Conservation (phyloP, 1,140 invertebrate genomes). For the Hycleus phaleratus region DNA sequence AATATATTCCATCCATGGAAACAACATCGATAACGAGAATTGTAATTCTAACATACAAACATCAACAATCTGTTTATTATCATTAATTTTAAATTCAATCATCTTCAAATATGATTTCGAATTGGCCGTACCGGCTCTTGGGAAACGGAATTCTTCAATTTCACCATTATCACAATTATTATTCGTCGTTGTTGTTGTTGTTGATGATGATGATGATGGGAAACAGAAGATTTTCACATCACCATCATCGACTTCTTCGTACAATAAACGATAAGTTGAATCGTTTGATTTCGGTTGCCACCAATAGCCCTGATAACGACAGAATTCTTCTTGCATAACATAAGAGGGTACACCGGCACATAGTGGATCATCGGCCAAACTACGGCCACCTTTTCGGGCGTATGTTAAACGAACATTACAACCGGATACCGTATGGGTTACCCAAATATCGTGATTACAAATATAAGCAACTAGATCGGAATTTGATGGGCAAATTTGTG, state of each 20-base stretch:
- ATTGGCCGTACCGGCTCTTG: constrained; percentile 82
- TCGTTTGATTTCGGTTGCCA: constrained; percentile 67
- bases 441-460: constrained; percentile 85
- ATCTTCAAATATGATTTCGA: constrained; percentile 83
- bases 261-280: constrained; percentile 73
- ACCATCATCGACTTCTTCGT: constrained; percentile 94
- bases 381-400: constrained; percentile 66
- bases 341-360: constrained; percentile 92
- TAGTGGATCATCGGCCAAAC: constrained; percentile 72
- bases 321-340: constrained; percentile 98
- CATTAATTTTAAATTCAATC: constrained; percentile 71
- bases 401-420: constrained; percentile 68
- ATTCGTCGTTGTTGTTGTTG: too few relatives aligned
- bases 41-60: constrained; percentile 62
- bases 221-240: constrained; percentile 88
- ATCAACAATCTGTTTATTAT: constrained; percentile 57
- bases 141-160: constrained; percentile 88
- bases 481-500: constrained; percentile 85
- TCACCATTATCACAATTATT: constrained; percentile 52
- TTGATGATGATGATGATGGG: constrained; percentile 61
- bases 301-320: constrained; percentile 93
- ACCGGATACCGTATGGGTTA: constrained; percentile 70
- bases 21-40: constrained; percentile 65
- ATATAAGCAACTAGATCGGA: constrained; percentile 83
- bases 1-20: constrained; percentile 90